Evolutionary conservation across 2,113 vertebrate genomes (phyloP), one percentile per base, ranked within the genome.

Genomic region (Otus sunia): DNA sequence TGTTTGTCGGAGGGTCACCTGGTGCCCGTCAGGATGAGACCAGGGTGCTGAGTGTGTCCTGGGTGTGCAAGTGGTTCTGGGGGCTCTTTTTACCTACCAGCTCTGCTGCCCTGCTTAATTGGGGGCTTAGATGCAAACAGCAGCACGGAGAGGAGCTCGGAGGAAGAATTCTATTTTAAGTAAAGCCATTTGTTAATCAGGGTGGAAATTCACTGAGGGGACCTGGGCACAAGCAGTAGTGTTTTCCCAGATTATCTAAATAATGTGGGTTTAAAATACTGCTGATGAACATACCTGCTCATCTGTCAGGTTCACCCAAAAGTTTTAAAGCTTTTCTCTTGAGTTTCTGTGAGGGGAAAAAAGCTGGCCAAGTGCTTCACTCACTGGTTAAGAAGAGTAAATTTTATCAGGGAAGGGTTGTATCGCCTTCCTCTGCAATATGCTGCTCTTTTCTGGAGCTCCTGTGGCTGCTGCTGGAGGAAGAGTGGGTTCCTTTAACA

Each of bases 1-100:
- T 29, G 3, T 41, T 55, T 39, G 29, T 58, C 0, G 1, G 30
- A 8, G 69, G 18, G 18, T 30, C 2, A 9, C 47, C 25, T 2
- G 13, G 43, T 17, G 29, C 6, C 12, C 0, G 2, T 56, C 25
- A 43, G 62, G 43, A 22, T 45, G 55, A 20, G 63, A 27, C n/a
- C 56, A 2, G 5, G 0, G 6, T 21, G 26, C 78, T 4, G 8
- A 26, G 55, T 0, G 6, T 20, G 36, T 29, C 47, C 0, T 3
- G 2, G 30, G 63, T 0, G 25, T 8, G 16, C 30, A 5, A 8
- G 29, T 0, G 11, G 36, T 8, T 67, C 58, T 39, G 37, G 2
- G 5, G 49, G 36, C 43, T 39, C 16, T 29, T 32, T 29, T 20
- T 15, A 20, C 15, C 36, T 18, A 3, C 53, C 34, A 10, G 59